Conservation (phyloP, 2,113 vertebrate species). For the Burhinus bistriatus region DNA sequence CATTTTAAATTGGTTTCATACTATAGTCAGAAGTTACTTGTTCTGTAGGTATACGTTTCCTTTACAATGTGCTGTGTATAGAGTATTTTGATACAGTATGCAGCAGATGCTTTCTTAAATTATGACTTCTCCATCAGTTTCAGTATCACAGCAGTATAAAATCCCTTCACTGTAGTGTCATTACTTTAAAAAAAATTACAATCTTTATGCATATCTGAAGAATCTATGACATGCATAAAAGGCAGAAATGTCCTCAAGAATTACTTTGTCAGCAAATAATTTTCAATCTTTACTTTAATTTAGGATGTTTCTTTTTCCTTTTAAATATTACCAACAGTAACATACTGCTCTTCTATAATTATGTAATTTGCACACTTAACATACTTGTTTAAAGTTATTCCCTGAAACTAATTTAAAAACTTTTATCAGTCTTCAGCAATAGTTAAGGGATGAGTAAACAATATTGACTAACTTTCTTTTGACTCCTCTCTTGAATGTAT, state of each 20-base stretch:
- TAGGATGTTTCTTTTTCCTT: neutral
- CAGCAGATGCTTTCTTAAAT: neutral
- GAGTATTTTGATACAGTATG: neutral
- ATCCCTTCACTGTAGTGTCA: neutral
- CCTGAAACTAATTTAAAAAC: neutral
- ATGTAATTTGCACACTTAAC: neutral
- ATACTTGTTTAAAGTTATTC: neutral
- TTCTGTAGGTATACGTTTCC: neutral
- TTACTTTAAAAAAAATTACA: neutral
- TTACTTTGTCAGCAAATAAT: neutral
- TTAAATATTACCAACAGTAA: neutral
- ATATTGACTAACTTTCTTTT: neutral
- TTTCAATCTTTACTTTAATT: neutral
- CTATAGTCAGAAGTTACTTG: neutral
- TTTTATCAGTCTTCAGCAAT: neutral
- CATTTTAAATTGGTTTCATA: neutral
- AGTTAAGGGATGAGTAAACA: neutral
- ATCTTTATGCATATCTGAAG: neutral
- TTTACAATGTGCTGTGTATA: neutral
- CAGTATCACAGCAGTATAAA: neutral
- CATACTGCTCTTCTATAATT: neutral
- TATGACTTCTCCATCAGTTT: neutral
- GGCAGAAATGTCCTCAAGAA: neutral
- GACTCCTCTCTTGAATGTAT: neutral
- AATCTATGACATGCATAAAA: neutral